Evolutionary conservation across 2,113 vertebrate genomes (phyloP).

Genomic region (Cyanoliseus patagonus): DNA sequence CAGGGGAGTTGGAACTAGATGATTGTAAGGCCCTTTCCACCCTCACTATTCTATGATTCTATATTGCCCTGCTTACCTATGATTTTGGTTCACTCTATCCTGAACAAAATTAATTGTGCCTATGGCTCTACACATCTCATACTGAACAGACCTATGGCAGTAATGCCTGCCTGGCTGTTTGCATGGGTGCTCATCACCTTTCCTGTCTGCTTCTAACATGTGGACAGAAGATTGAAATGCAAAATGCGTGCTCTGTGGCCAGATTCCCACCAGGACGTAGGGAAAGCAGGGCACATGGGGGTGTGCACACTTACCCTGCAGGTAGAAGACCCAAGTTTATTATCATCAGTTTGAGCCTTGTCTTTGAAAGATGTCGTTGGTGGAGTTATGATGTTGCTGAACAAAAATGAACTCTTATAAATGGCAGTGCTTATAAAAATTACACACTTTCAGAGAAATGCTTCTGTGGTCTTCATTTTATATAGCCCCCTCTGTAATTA

Average conservation of each 20-base stretch:
- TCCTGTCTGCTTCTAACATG: not conserved
- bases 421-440: not conserved
- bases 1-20: not conserved
- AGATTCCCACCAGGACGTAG: not conserved
- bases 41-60: not conserved
- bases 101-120: not conserved
- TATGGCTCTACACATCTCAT: not conserved
- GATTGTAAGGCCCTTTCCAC: not conserved
- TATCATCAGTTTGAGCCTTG: not conserved
- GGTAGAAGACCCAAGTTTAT: not conserved
- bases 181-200: not conserved
- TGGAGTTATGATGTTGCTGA: not conserved
- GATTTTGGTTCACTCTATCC: not conserved
- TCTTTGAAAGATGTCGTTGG: not conserved
- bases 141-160: not conserved
- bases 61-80: not conserved
- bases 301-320: not conserved
- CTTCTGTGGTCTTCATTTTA: not conserved
- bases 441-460: not conserved
- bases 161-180: not conserved
- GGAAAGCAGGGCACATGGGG: rapidly evolving
- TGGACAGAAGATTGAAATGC: not conserved
- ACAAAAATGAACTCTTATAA: not conserved
- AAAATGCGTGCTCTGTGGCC: not conserved
- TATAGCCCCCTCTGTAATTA: not conserved